Base-by-base conservation (phyloP, 1,140 invertebrate genomes). In the Chrysomallon squamiferum region DNA sequence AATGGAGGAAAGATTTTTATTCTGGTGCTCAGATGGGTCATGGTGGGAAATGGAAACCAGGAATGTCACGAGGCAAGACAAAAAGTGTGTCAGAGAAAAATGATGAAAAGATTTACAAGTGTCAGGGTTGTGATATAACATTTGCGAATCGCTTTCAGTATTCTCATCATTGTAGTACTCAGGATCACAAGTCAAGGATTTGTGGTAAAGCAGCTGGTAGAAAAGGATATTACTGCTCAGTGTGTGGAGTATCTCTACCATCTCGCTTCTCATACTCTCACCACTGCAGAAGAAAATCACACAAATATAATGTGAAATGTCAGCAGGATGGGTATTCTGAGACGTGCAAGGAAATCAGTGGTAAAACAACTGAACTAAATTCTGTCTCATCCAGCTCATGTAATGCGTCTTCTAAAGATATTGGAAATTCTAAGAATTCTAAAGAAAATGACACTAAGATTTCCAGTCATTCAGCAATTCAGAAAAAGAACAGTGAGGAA, bases 1-100 rank as follows among this genome's bases (percentile, higher is more conserved):
- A 93, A 86, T 93, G 91, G 92, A 88, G 92, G 58, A 91, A 91
- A 20, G 38, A 25, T 13, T 32, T 38, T 7, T 56, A n/a, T 27
- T 25, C 18, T 29, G 41, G 62, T n/a, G 50, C 50, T 3, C 38
- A 32, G 30, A 41, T 57, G 38, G 50, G 59, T 41, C 56, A 64
- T 43, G 71, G 71, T 7, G 72, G 72, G 3, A 76, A 76, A 43
- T 75, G 72, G 72, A 72, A 70, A 68, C 72, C 72, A 32, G 77
- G 74, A 27, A 68, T 33, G 30, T 63, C 57, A 41, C 27, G 18
- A 15, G 58, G 47, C 32, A 62, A 59, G 43, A 7, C 20, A 33
- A 68, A 56, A 64, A 56, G 20, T 32, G 56, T 38, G n/a, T 90
- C 62, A 35, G 62, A 60, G 47, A 45, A 45, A 27, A 43, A 25